A percentile compares a stretch with the other conserved stretches of the same genome.
Conservation (phyloP, 2,888 invertebrate genomes). For the Ferdinandea cuprea region DNA sequence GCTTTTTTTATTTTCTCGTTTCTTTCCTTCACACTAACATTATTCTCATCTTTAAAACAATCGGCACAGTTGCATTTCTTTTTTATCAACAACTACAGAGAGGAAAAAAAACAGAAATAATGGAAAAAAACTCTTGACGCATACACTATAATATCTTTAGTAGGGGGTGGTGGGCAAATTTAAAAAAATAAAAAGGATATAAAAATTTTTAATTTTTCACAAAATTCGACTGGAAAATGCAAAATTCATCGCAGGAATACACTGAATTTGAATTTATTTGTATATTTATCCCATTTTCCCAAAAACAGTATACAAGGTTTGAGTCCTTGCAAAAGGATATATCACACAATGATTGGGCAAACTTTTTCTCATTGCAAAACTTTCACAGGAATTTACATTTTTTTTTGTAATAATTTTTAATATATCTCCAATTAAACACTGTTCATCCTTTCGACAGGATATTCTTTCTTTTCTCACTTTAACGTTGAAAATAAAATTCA, state of each 20-base stretch:
- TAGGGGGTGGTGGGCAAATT: constrained; percentile 53
- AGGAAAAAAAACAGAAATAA: constrained; percentile 21
- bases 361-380: constrained; percentile 70
- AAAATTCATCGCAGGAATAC: constrained; percentile 4
- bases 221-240: constrained; percentile 34
- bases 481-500: constrained; percentile 2
- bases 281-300: constrained; percentile 45
- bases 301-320: constrained; percentile 1
- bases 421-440: constrained; percentile 12
- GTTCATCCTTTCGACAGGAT: constrained; percentile 33
- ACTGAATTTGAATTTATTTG: constrained; percentile 12
- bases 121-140: constrained; percentile 52
- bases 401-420: not conserved
- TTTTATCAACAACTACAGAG: constrained; percentile 60
- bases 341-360: constrained; percentile 74
- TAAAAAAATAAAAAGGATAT: constrained; percentile 3
- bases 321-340: constrained; percentile 23
- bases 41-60: constrained; percentile 62
- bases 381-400: not conserved
- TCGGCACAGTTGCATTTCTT: constrained; percentile 66
- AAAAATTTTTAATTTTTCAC: constrained; percentile 27
- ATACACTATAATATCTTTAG: constrained; percentile 67
- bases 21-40: constrained; percentile 46
- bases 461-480: constrained; percentile 11
- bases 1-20: constrained; percentile 29